Evolutionary conservation across 2,888 invertebrate species (phyloP).

Genomic region (Eupithecia subumbrata): DNA sequence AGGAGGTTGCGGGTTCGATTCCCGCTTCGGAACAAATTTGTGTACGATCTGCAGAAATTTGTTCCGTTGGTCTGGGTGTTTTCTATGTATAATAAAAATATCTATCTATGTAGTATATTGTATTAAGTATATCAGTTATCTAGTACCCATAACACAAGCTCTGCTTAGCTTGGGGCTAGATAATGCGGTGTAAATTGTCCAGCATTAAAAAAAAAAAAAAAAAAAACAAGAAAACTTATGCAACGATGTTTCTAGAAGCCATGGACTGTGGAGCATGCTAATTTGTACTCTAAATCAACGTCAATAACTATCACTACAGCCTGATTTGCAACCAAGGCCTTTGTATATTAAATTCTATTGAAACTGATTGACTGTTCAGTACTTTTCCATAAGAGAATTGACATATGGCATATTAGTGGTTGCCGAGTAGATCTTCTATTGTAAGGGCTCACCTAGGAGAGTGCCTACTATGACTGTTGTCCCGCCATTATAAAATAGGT

Average conservation of each 20-base stretch:
- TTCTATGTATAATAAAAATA: too few relatives aligned
- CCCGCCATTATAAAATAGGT: too few relatives aligned
- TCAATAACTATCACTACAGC: slow-evolving; percentile 21
- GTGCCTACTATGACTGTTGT: neutral
- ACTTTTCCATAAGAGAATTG: slow-evolving; percentile 23
- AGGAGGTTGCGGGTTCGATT: too few relatives aligned
- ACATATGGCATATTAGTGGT: neutral
- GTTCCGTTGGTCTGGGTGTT: too few relatives aligned
- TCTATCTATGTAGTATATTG: too few relatives aligned
- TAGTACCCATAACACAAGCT: too few relatives aligned
- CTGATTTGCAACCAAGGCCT: slow-evolving; percentile 16
- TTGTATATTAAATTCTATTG: slow-evolving; percentile 32
- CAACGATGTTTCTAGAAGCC: neutral
- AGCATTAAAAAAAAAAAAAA: too few relatives aligned
- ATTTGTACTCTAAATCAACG: slow-evolving; percentile 15
- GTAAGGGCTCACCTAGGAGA: neutral
- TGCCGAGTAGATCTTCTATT: neutral
- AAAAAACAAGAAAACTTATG: neutral
- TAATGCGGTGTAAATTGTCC: too few relatives aligned
- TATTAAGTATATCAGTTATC: too few relatives aligned
- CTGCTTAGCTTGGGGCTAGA: too few relatives aligned
- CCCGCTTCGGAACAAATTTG: too few relatives aligned
- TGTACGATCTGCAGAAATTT: too few relatives aligned
- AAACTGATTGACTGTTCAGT: slow-evolving; percentile 18
- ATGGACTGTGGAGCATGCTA: slow-evolving; percentile 7